phyloP scores from a whole-genome alignment of 1,140 invertebrate species.

The Lithobius niger region DNA sequence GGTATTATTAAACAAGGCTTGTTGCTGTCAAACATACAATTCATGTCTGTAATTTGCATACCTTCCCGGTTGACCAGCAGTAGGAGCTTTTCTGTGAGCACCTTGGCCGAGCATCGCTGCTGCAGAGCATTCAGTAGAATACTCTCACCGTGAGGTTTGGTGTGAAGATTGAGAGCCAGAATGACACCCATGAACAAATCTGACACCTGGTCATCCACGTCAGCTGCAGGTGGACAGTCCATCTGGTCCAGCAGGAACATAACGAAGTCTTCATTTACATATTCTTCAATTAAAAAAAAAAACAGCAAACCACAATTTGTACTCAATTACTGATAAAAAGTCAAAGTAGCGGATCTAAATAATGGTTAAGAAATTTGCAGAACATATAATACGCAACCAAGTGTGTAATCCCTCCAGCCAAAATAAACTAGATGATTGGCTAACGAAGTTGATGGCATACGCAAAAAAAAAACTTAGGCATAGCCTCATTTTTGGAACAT shows the following conservation, averaged over 20 bases:
- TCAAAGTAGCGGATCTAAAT: too few relatives aligned
- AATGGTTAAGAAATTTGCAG: too few relatives aligned
- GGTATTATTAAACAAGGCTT: too few relatives aligned
- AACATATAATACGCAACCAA: too few relatives aligned
- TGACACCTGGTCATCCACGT: conserved; percentile 52
- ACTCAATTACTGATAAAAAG: too few relatives aligned
- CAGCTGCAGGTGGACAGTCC: conserved; percentile 58
- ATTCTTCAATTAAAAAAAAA: conserved; percentile 42
- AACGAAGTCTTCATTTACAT: conserved; percentile 63
- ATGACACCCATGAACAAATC: conserved; percentile 70
- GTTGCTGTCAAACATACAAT: neutral
- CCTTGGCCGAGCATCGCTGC: conserved; percentile 55
- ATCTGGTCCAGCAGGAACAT: conserved; percentile 62
- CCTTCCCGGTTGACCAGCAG: conserved; percentile 77
- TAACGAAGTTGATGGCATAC: too few relatives aligned
- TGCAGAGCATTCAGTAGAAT: conserved; percentile 58
- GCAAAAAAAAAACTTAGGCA: too few relatives aligned
- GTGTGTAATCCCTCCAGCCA: too few relatives aligned
- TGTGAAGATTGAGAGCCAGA: conserved; percentile 78
- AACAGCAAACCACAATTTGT: too few relatives aligned
- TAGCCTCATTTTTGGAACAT: too few relatives aligned
- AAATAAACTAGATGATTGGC: too few relatives aligned
- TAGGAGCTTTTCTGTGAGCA: conserved; percentile 77
- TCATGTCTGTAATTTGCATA: conserved; percentile 27
- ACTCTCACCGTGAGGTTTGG: conserved; percentile 48